Base-by-base conservation (phyloP, 2,797 vertebrate species). In the Bovichtus diacanthus region DNA sequence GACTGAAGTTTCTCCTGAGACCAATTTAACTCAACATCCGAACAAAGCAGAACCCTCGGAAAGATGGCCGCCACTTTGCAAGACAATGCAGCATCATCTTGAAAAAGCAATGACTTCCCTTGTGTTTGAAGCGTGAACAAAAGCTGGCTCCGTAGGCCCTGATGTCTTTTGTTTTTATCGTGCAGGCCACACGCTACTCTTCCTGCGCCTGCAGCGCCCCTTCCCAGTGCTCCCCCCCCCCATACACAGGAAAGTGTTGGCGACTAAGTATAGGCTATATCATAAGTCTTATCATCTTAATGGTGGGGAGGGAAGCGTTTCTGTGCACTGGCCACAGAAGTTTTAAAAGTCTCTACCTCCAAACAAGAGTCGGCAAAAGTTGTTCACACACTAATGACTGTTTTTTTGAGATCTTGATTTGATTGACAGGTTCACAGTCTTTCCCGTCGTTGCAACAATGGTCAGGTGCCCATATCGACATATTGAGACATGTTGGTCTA, bases 151-250 rank as follows among this genome's bases (percentile, higher is more conserved):
- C 44, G 34, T 38, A 25, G 81, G 62, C 80, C 87, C 85, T 85
- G 77, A 90, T 87, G 90, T 88, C 90, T 93, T n/a, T 93, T 91
- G 89, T 92, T 93, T 91, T 83, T 66, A 64, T 81, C 43, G 7
- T 70, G 65, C 74, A 66, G 84, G 82, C 87, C 83, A 65, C 88
- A 79, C 82, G 87, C 81, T 86, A 39, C 74, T 88, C 82, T 86
- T 88, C 87, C 83, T 63, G 44, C 11, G 46, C 80, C 70, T 69
- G 78, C 80, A 66, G 74, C 9, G 29, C 66, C 60, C 80, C 69
- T 76, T 83, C 75, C 79, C 27, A 11, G 19, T 21, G 46, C 63
- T 73, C 39, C 34, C 55, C 51, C 51, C 51, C 18, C 12, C 49
- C 21, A 16, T 41, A 38, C 21, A 18, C 74, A 70, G 83, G 61